Base-by-base conservation (phyloP, 2,113 vertebrate species). In the Oreocharis arfaki region DNA sequence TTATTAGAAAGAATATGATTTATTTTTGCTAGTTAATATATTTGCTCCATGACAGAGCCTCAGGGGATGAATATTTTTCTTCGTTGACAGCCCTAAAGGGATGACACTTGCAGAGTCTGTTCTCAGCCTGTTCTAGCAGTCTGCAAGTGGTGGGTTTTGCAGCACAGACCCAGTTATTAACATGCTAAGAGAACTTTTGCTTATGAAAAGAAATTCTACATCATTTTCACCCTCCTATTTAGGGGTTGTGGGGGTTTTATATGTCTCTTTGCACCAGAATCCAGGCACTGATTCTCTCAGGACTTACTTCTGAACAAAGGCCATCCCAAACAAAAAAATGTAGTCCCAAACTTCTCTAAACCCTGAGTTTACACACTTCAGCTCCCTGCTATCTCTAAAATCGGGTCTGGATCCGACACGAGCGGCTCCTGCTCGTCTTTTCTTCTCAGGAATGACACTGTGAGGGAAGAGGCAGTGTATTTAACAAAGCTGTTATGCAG, bases 401-500 rank as follows among this genome's bases (percentile, higher is more conserved):
- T 96, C 95, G 92, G 90, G 82, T 89, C 95, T 87, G 80, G 65
- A 94, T 90, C 56, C 88, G 78, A 78, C 94, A 78, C 10, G 37
- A n/a, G 2, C 80, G 15, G 79, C 80, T 89, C 53, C 83, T 92
- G 69, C 90, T 94, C 76, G 73, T 50, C 86, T 94, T 90, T 94
- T 78, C 93, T 97, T 96, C 94, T 88, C 92, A 90, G 94, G 88
- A 94, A 96, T 88, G 90, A 87, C n/a, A 93, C 86, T 18, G 0
- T 20, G 85, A 92, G 93, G 86, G 77, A 91, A 90, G 76, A 96
- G 92, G 88, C 77, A 60, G 91, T 20, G 69, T 82, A 9, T 90
- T 96, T 92, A 95, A 91, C 90, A 88, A 82, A 90, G 95, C 93
- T 94, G 92, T 92, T 92, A 84, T 87, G 92, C 95, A 73, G 96